Conservation (phyloP, 2,888 invertebrate genomes). For the Campoplex capitator region DNA sequence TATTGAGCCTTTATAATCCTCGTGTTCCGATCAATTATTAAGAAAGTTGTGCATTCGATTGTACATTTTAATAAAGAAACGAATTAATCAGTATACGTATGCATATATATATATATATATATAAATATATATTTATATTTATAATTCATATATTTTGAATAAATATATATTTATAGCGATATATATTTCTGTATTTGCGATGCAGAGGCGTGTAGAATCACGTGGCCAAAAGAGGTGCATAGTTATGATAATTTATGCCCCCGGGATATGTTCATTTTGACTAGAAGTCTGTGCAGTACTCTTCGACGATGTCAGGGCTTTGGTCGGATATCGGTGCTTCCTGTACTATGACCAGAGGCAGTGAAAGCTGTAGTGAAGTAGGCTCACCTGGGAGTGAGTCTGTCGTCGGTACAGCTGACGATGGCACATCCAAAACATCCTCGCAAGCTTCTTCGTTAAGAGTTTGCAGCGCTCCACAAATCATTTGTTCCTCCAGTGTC, state of each 20-base stretch:
- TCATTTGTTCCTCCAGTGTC: slow-evolving; percentile 97
- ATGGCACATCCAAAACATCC: slow-evolving; percentile 91
- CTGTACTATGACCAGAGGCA: slow-evolving; percentile 84
- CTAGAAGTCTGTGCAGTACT: slow-evolving; percentile 78
- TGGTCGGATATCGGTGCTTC: slow-evolving; percentile 82
- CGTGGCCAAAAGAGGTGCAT: slow-evolving; percentile 1
- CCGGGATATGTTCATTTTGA: slow-evolving; percentile 64
- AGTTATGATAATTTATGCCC: slow-evolving; percentile 14
- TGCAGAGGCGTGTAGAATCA: slow-evolving; percentile 27
- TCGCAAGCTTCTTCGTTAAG: slow-evolving; percentile 97
- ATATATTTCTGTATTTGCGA: slow-evolving; percentile 50
- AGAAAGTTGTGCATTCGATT: neutral
- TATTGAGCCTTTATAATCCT: slow-evolving; percentile 30
- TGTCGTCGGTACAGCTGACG: slow-evolving; percentile 76
- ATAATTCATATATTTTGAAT: neutral
- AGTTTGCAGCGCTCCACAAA: slow-evolving; percentile 96
- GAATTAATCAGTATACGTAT: neutral
- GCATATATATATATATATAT: slow-evolving; percentile 31
- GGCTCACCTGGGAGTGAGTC: slow-evolving; percentile 84
- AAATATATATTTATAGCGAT: slow-evolving; percentile 49
- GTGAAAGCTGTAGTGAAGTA: slow-evolving; percentile 82
- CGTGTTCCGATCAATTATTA: neutral
- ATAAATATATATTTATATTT: slow-evolving; percentile 2
- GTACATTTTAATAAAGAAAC: slow-evolving; percentile 3
- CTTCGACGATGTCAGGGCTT: slow-evolving; percentile 82